Percentiles rank a stretch among this genome's conserved stretches.
phyloP scores from a whole-genome alignment of 2,113 vertebrate species.

The Boleophthalmus pectinirostris region DNA sequence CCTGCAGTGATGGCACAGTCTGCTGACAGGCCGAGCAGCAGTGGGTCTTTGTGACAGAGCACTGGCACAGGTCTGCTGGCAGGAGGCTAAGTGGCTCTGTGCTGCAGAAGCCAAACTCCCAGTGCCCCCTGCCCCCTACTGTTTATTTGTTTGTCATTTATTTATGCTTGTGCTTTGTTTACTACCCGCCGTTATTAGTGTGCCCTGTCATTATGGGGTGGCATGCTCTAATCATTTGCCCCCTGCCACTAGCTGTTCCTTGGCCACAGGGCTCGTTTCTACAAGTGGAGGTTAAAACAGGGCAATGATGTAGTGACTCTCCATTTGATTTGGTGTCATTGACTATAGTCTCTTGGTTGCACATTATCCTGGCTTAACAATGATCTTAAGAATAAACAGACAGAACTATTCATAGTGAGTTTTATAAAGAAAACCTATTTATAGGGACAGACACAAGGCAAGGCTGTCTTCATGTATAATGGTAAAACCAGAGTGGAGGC shows the following conservation, averaged over 20 bases:
- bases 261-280: conserved; percentile 53
- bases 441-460: background rate
- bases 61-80: conserved; percentile 77
- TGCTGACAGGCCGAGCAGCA: conserved; percentile 82
- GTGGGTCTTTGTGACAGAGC: conserved; percentile 81
- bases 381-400: background rate
- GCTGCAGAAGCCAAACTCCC: conserved; percentile 58
- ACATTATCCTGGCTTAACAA: conserved; percentile 26
- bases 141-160: conserved; percentile 74
- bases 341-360: conserved; percentile 18
- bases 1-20: conserved; percentile 78
- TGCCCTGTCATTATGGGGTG: conserved; percentile 41
- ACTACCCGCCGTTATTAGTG: conserved; percentile 55
- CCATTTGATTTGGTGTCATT: conserved; percentile 33
- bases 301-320: conserved; percentile 44
- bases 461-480: conserved; percentile 15
- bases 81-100: conserved; percentile 81
- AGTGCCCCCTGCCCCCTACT: conserved; percentile 37
- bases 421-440: background rate
- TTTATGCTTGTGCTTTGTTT: conserved; percentile 64
- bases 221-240: conserved; percentile 46
- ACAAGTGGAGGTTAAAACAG: conserved; percentile 58
- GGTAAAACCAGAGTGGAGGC: conserved; percentile 43
- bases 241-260: conserved; percentile 40
- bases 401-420: background rate